A percentile compares a stretch with the other conserved stretches of the same genome.
Conservation (phyloP, 1,140 invertebrate genomes). For the Bilobella aurantiaca region DNA sequence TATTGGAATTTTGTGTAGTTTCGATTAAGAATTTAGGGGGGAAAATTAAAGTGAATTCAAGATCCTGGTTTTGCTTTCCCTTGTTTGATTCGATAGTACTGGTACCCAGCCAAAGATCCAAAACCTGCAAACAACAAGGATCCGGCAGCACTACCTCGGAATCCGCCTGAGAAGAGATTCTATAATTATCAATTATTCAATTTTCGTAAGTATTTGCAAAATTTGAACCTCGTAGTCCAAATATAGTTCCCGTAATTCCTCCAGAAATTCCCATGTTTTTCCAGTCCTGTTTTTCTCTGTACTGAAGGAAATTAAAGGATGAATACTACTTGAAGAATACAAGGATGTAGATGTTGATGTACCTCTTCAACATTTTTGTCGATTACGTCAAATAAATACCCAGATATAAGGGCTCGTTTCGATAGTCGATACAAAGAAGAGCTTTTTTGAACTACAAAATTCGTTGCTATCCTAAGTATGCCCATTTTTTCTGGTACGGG, state of each 20-base stretch:
- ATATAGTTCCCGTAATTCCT: not conserved
- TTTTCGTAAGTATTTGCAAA: too few species aligned
- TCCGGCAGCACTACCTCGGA: not conserved
- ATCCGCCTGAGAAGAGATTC: too few species aligned
- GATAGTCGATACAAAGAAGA: not conserved
- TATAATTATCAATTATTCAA: too few species aligned
- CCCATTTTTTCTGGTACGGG: not conserved
- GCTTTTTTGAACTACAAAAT: not conserved
- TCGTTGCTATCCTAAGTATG: not conserved
- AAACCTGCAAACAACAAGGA: constrained; percentile 25
- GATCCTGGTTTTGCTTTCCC: too few species aligned
- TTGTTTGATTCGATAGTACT: too few species aligned
- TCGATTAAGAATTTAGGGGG: too few species aligned
- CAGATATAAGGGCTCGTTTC: not conserved
- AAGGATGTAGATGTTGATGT: too few species aligned
- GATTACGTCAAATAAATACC: not conserved
- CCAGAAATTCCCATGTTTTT: not conserved
- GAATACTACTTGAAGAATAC: too few species aligned
- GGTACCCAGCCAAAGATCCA: constrained; percentile 30
- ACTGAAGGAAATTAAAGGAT: too few species aligned
- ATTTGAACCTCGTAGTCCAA: not conserved
- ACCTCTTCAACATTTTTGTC: not conserved
- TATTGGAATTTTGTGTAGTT: too few species aligned
- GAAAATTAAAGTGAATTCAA: too few species aligned
- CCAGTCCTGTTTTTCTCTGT: not conserved